phyloP scores from a whole-genome alignment of 2,888 invertebrate species.

The Sinhomidia bicolor region DNA sequence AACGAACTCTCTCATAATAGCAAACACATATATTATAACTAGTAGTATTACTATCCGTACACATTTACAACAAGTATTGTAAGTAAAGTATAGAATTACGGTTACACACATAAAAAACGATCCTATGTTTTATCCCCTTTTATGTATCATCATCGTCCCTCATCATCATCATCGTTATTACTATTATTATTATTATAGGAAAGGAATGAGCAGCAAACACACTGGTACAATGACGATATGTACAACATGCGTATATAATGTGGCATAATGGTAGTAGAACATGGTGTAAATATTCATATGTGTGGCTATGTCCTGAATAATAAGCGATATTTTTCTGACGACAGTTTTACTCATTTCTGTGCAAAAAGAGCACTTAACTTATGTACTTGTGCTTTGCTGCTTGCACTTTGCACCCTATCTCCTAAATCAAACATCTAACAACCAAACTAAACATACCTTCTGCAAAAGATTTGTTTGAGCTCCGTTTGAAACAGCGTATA shows the following conservation, averaged over 20 bases:
- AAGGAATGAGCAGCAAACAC: not conserved
- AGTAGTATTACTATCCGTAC: not conserved
- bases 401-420: constrained; percentile 26
- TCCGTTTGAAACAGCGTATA: no score
- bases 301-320: not conserved
- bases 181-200: not conserved
- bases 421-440: not conserved
- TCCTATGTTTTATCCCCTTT: constrained; percentile 18
- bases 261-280: not conserved
- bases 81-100: constrained; percentile 41
- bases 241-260: no score
- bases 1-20: not conserved
- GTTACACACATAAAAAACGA: constrained; percentile 34
- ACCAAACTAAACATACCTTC: no score
- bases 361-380: not conserved
- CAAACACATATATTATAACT: no score
- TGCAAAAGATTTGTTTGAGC: no score
- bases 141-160: constrained; percentile 31
- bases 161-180: no score
- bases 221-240: no score
- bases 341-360: constrained; percentile 36
- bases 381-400: not conserved
- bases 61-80: constrained; percentile 26
- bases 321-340: constrained; percentile 10
- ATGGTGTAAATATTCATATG: constrained; percentile 27